These are phyloP conservation scores for Drosophila neonasuta DNA, from an alignment of 2,888 invertebrate genomes.

Conservation along the genomic window DNA sequence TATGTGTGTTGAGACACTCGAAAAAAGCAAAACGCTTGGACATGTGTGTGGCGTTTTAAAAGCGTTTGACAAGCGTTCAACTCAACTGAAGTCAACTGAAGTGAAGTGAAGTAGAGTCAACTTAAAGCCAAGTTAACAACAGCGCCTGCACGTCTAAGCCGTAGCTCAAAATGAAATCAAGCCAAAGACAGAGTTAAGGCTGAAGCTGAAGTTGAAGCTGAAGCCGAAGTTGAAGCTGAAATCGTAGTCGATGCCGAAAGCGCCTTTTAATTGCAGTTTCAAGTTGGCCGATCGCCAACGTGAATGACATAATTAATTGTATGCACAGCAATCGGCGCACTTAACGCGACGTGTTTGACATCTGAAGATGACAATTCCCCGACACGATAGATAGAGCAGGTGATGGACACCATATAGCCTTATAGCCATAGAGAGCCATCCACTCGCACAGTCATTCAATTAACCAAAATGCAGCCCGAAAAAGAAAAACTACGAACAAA, in stretches of 20 bases:
- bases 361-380: conserved; percentile 71
- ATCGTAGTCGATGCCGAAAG: conserved; percentile 51
- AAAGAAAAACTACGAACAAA: background rate
- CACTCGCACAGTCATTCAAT: conserved; percentile 31
- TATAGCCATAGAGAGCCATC: conserved; percentile 2
- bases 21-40: conserved; percentile 55
- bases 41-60: conserved; percentile 79
- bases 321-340: conserved; percentile 65
- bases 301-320: conserved; percentile 81
- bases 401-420: background rate
- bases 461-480: conserved; percentile 25
- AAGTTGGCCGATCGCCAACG: conserved; percentile 60
- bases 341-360: conserved; percentile 74
- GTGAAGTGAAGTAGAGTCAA: conserved; percentile 48
- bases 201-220: background rate
- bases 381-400: conserved; percentile 30
- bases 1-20: conserved; percentile 46
- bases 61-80: conserved; percentile 81
- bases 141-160: conserved; percentile 61
- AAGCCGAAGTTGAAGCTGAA: background rate
- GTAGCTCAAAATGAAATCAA: conserved; percentile 27
- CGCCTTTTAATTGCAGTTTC: conserved; percentile 78
- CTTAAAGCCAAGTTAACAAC: conserved; percentile 55
- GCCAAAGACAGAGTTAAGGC: conserved; percentile 16
- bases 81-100: conserved; percentile 37